These are phyloP conservation scores for Protonemura montana DNA, from an alignment of 2,888 invertebrate species.

Conservation along the genomic window DNA sequence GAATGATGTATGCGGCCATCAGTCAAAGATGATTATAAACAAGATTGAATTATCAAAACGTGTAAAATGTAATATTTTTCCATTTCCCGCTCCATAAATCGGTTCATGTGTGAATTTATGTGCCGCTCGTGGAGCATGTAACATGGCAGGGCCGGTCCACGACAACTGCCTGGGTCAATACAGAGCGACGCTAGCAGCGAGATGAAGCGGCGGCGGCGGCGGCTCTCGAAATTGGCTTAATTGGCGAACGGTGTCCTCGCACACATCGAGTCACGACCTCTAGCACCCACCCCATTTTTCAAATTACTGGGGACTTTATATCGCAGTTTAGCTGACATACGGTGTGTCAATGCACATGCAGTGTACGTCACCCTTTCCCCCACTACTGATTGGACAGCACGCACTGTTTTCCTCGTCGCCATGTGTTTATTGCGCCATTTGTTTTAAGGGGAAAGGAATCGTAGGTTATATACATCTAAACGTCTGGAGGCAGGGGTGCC, in stretches of 20 bases:
- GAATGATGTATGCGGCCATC: not conserved
- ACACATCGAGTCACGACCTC: conserved; percentile 43
- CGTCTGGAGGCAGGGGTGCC: not conserved
- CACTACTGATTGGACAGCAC: conserved; percentile 23
- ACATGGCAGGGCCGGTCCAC: not conserved
- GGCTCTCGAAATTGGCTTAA: conserved; percentile 43
- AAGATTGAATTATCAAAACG: conserved; percentile 12
- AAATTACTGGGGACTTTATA: conserved; percentile 43
- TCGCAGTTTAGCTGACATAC: conserved; percentile 41
- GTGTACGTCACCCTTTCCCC: not conserved
- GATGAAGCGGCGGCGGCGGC: not conserved
- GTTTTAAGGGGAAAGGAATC: conserved; percentile 9
- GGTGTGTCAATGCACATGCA: not conserved
- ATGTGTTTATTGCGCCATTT: conserved; percentile 7
- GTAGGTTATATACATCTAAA: conserved; percentile 5
- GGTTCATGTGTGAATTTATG: not conserved
- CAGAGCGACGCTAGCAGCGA: not conserved
- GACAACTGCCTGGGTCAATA: not conserved
- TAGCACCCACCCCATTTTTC: conserved; percentile 20
- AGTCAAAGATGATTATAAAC: conserved; percentile 7
- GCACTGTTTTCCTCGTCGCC: not conserved
- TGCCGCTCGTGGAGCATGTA: not conserved
- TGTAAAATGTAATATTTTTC: conserved; percentile 1
- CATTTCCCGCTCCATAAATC: not conserved
- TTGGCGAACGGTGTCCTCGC: conserved; percentile 41